Conservation (phyloP, 2,888 invertebrate genomes). For the Scrobipalpa atriplicella region DNA sequence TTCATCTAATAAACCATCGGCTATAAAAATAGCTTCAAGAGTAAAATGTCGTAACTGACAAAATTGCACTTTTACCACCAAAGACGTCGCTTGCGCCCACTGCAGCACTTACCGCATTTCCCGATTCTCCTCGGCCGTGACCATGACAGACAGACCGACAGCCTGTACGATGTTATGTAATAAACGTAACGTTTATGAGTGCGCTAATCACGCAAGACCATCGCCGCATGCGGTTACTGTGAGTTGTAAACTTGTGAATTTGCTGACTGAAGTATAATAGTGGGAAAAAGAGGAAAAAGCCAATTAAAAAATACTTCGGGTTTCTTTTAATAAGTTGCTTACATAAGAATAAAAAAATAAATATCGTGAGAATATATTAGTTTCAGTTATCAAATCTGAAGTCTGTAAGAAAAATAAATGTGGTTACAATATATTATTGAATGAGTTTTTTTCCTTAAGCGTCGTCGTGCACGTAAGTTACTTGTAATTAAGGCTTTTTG, state of each 20-base stretch:
- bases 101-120: constrained; percentile 7
- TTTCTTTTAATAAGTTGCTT: neutral
- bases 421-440: too few species aligned
- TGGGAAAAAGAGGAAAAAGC: neutral
- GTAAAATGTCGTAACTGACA: constrained; percentile 1
- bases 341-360: neutral
- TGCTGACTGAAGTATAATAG: neutral
- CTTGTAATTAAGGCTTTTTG: too few species aligned
- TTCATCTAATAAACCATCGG: neutral
- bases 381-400: too few species aligned
- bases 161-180: constrained; percentile 23
- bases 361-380: neutral
- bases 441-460: too few species aligned
- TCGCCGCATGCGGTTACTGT: constrained; percentile 9
- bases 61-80: constrained; percentile 19
- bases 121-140: constrained; percentile 23
- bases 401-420: too few species aligned
- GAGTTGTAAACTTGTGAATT: neutral
- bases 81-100: constrained; percentile 12
- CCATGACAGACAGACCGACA: constrained; percentile 16
- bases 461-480: too few species aligned
- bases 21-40: neutral
- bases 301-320: neutral
- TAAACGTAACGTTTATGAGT: constrained; percentile 22
- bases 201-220: constrained; percentile 19